Conservation (phyloP, 2,113 vertebrate genomes). For the Erinaceus europaeus region DNA sequence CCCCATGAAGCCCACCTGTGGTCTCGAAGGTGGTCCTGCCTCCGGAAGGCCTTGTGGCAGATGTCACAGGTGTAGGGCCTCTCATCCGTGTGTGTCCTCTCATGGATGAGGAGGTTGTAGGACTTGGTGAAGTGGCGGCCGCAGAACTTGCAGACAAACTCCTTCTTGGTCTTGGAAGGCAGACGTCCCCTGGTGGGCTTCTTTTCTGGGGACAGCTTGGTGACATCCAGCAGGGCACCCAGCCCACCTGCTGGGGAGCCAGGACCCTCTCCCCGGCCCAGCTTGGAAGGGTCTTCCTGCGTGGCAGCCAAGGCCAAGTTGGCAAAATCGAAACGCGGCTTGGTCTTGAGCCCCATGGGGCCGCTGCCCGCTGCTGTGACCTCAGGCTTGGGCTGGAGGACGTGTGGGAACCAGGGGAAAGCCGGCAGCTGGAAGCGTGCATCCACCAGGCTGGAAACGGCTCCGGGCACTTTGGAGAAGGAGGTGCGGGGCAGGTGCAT, state of each 20-base stretch:
- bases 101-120: slow-evolving; percentile 98
- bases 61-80: slow-evolving; percentile 98
- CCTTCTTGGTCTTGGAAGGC: slow-evolving; percentile 99
- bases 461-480: slow-evolving; percentile 90
- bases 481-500: slow-evolving; percentile 92
- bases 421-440: slow-evolving; percentile 90
- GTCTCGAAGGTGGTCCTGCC: slow-evolving; percentile 97
- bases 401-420: slow-evolving; percentile 93
- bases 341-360: slow-evolving; percentile 85
- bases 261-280: slow-evolving; percentile 88
- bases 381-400: slow-evolving; percentile 92
- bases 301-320: slow-evolving; percentile 96
- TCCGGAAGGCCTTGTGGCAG: slow-evolving; percentile 98
- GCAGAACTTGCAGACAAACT: slow-evolving; percentile 99
- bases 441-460: slow-evolving; percentile 85
- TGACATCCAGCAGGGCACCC: slow-evolving; percentile 92
- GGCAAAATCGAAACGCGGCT: slow-evolving; percentile 98
- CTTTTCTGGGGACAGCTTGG: slow-evolving; percentile 94
- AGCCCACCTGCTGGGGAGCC: slow-evolving; percentile 82
- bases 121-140: slow-evolving; percentile 99
- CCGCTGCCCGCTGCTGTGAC: slow-evolving; percentile 70
- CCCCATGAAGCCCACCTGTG: slow-evolving; percentile 86
- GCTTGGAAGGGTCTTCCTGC: slow-evolving; percentile 92
- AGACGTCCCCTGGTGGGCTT: slow-evolving; percentile 94
- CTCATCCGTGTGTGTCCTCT: slow-evolving; percentile 98